Base-by-base conservation (phyloP, 2,113 vertebrate genomes). In the Upupa epops region DNA sequence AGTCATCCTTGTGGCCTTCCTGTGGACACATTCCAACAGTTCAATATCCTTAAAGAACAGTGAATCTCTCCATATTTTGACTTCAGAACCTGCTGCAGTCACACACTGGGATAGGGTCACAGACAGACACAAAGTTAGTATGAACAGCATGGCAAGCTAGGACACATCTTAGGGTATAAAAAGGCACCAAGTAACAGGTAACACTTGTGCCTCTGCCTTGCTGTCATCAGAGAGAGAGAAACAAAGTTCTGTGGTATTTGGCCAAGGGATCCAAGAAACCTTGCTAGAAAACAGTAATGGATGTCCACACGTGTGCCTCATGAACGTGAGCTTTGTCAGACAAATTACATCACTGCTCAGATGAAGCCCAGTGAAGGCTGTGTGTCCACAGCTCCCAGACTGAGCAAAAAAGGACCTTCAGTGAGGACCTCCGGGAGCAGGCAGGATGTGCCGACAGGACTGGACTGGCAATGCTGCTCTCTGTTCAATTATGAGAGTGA, bases 301-400 rank as follows among this genome's bases (percentile, higher is more conserved):
- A 86, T 64, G 49, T 9, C 34, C 31, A 20, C 54, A 60, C 15
- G 40, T 75, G 59, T 36, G 48, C n/a, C 31, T 83, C n/a, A 49
- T 26, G 54, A 90, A 92, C 92, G 78, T 64, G 34, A 69, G 54
- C n/a, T 86, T 83, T 89, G 79, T 74, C 49, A 88, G 61, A 83
- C 86, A 90, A 83, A 60, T 56, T 29, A 59, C 42, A 56, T 45
- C 68, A 80, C 22, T 87, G 77, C 74, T 7, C 72, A 91, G 75
- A 58, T 45, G 13, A 60, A 31, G 74, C 3, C 5, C 72, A 60
- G 28, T 76, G 13, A 73, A 70, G 37, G 32, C 36, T 59, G 32
- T 17, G 22, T 29, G 22, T 17, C 63, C 64, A 51, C n/a, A 86
- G 64, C 6, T 29, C n/a, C 10, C 29, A 37, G 32, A 52, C 19